Percentiles rank a stretch among this genome's conserved stretches.
These are phyloP conservation scores for Teleogryllus occipitalis DNA, from an alignment of 1,140 invertebrate species.

Conservation along the genomic window DNA sequence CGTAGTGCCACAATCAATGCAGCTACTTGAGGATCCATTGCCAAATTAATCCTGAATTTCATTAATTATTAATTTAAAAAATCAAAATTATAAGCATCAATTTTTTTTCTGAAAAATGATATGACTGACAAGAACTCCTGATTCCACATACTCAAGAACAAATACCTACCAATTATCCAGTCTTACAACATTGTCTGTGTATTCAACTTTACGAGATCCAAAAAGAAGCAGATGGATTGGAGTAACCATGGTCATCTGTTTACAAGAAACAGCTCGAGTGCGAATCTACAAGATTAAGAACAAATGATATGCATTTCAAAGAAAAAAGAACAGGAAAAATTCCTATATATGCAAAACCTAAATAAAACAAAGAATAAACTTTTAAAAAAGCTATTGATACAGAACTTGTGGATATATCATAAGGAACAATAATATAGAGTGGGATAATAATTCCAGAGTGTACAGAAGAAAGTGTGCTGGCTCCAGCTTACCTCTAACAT, in stretches of 20 bases:
- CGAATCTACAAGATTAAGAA: slow-evolving; percentile 55
- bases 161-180: slow-evolving; percentile 70
- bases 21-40: slow-evolving; percentile 69
- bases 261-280: slow-evolving; percentile 91
- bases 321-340: background rate
- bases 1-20: slow-evolving; percentile 75
- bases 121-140: background rate
- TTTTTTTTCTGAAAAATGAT: background rate
- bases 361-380: too few relatives aligned
- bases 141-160: background rate
- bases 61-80: too few relatives aligned
- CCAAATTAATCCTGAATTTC: slow-evolving; percentile 68
- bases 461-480: too few relatives aligned
- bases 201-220: slow-evolving; percentile 78
- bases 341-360: too few relatives aligned
- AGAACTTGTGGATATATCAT: too few relatives aligned
- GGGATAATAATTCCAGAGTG: too few relatives aligned
- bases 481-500: too few relatives aligned
- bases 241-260: slow-evolving; percentile 94
- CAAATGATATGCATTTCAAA: background rate
- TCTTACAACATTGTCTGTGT: slow-evolving; percentile 58
- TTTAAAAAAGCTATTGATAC: too few relatives aligned
- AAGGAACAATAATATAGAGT: too few relatives aligned
- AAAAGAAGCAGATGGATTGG: slow-evolving; percentile 90
- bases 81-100: background rate